phyloP scores from a whole-genome alignment of 2,888 invertebrate species.

The Meliscaeva auricollis region DNA sequence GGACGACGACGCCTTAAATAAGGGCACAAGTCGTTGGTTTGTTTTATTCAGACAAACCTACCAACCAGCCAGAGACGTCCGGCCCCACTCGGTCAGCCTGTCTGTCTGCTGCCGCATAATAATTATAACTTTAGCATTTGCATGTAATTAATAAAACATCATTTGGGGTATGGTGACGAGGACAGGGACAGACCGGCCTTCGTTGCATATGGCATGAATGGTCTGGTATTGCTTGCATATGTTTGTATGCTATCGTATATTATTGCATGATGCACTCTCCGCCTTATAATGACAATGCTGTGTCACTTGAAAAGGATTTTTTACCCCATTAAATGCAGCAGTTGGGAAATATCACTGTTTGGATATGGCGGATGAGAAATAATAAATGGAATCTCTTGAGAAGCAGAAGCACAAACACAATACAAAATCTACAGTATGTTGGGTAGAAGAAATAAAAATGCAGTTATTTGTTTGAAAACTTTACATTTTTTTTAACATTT shows the following conservation, averaged over 20 bases:
- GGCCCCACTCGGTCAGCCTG: constrained; percentile 5
- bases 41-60: constrained; percentile 19
- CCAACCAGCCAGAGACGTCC: not conserved
- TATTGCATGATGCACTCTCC: not conserved
- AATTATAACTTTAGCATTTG: constrained; percentile 65
- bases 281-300: constrained; percentile 9
- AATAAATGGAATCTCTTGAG: constrained; percentile 8
- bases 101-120: constrained; percentile 58
- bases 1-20: constrained; percentile 41
- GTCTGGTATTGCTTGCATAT: not conserved
- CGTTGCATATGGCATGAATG: constrained; percentile 9
- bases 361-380: constrained; percentile 20
- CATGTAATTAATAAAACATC: constrained; percentile 74
- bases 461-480: no score
- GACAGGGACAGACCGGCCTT: constrained; percentile 30
- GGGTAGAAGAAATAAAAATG: not conserved
- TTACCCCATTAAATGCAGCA: constrained; percentile 9
- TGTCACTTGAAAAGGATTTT: constrained; percentile 24
- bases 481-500: no score
- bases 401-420: not conserved
- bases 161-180: constrained; percentile 36
- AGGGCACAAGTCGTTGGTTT: constrained; percentile 46
- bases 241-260: not conserved
- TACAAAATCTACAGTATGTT: not conserved
- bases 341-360: constrained; percentile 1